phyloP scores from a whole-genome alignment of 2,888 invertebrate species.

The Acronicta alni region DNA sequence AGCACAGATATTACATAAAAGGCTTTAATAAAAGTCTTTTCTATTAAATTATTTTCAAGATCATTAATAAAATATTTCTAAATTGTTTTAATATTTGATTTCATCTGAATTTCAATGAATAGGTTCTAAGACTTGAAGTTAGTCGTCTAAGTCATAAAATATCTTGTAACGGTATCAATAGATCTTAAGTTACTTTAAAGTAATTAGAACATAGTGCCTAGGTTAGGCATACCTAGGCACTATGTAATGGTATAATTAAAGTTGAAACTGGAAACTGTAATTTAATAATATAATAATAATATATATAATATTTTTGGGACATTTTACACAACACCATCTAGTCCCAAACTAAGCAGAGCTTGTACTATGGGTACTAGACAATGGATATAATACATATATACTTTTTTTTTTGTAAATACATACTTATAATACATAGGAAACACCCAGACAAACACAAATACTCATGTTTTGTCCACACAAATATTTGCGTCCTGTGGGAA shows the following conservation, averaged over 20 bases:
- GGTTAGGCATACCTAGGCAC: too few relatives aligned
- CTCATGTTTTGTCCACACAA: too few relatives aligned
- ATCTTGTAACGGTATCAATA: constrained; percentile 20
- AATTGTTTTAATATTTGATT: constrained; percentile 49
- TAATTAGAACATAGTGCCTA: constrained; percentile 19
- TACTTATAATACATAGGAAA: too few relatives aligned
- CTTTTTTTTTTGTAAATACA: too few relatives aligned
- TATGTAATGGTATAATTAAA: constrained; percentile 30
- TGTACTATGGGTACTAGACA: too few relatives aligned
- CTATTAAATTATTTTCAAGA: constrained; percentile 26
- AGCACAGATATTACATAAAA: constrained; percentile 3
- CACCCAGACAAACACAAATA: too few relatives aligned
- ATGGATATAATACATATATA: too few relatives aligned
- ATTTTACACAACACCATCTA: too few relatives aligned
- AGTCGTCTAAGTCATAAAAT: constrained; percentile 22
- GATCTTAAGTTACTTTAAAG: constrained; percentile 26
- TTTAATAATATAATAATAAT: too few relatives aligned
- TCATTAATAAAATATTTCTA: constrained; percentile 8
- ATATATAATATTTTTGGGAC: too few relatives aligned
- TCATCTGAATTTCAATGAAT: constrained; percentile 16
- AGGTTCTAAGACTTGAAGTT: constrained; percentile 3
- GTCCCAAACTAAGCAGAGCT: too few relatives aligned
- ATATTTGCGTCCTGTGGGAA: too few relatives aligned
- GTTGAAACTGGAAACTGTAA: constrained; percentile 25
- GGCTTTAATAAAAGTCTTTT: constrained; percentile 20